Base-by-base conservation (phyloP, 2,888 invertebrate genomes). In the Tinea trinotella region DNA sequence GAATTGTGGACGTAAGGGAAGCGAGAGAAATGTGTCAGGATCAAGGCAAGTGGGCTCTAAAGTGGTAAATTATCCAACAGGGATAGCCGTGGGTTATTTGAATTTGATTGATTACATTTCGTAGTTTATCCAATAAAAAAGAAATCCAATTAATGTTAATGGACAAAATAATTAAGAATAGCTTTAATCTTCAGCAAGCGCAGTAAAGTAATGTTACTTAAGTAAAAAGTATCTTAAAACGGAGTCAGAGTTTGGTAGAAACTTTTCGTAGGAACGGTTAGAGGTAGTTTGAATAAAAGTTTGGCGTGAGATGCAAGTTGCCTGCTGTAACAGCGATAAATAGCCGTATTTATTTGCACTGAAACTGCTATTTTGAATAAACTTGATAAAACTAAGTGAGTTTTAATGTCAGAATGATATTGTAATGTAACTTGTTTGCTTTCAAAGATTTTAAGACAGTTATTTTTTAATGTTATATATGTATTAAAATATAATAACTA, bases 301-400 rank as follows among this genome's bases (percentile, higher is more conserved):
- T 40, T 40, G 40, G 40, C 40, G 40, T 15, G 13, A 40, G 40
- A 40, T 40, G 40, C 40, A 12, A 40, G 10, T 40, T n/a, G 12
- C 40, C 4, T 15, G 15, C 40, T 40, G n/a, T 40, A 13, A 40
- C 40, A 40, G 30, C 30, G 30, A 30, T 30, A 30, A 30, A 30
- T 30, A 30, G 30, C 7, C n/a, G 30, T 30, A 30, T 30, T 30
- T 30, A 30, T 30, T 30, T 30, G n/a, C 7, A 30, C 30, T 30
- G 30, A 30, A 30, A 30, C 4, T 30, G 30, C 30, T 30, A 7
- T 30, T 30, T 30, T 30, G 30, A 30, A 30, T 30, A 30, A 30
- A 30, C 4, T 30, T 30, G 1, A 7, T 30, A 30, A 30, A 2
- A 7, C 7, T 30, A 30, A 30, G 30, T 30, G 2, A 22, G 22